phyloP scores from a whole-genome alignment of 1,140 invertebrate genomes.

The Drosophila sp. region DNA sequence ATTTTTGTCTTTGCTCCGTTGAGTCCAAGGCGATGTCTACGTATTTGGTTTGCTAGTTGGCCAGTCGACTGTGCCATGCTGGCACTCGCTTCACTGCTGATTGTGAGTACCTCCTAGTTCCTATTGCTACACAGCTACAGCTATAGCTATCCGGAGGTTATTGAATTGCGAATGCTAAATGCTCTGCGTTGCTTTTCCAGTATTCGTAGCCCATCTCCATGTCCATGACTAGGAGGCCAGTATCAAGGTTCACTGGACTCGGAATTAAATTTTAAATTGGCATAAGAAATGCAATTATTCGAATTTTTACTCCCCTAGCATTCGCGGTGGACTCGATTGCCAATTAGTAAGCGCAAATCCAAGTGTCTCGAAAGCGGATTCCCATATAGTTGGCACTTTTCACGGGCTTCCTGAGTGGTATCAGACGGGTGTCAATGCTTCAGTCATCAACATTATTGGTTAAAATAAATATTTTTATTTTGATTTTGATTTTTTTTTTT shows the following conservation, averaged over 20 bases:
- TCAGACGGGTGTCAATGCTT: neutral
- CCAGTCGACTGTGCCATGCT: slow-evolving; percentile 18
- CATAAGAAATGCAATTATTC: slow-evolving; percentile 45
- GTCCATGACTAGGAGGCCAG: slow-evolving; percentile 13
- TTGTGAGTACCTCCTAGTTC: slow-evolving; percentile 18
- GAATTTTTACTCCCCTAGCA: slow-evolving; percentile 2
- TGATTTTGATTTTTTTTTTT: neutral
- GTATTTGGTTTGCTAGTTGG: slow-evolving; percentile 16
- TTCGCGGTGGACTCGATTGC: slow-evolving; percentile 7
- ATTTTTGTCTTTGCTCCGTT: slow-evolving; percentile 28
- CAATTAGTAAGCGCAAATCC: slow-evolving; percentile 6
- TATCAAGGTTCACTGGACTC: slow-evolving; percentile 42
- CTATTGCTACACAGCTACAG: neutral
- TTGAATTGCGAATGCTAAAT: slow-evolving; percentile 48
- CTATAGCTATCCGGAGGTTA: slow-evolving; percentile 32
- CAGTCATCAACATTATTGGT: slow-evolving; percentile 6
- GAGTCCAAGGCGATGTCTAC: slow-evolving; percentile 25
- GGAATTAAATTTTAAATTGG: slow-evolving; percentile 56
- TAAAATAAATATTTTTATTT: neutral
- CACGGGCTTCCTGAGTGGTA: neutral
- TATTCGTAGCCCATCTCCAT: neutral
- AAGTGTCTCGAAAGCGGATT: neutral
- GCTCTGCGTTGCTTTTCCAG: slow-evolving; percentile 19
- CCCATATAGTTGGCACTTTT: neutral
- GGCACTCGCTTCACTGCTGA: slow-evolving; percentile 18